Conservation (phyloP, 2,888 invertebrate species). For the Pseudeuparius sepicola region DNA sequence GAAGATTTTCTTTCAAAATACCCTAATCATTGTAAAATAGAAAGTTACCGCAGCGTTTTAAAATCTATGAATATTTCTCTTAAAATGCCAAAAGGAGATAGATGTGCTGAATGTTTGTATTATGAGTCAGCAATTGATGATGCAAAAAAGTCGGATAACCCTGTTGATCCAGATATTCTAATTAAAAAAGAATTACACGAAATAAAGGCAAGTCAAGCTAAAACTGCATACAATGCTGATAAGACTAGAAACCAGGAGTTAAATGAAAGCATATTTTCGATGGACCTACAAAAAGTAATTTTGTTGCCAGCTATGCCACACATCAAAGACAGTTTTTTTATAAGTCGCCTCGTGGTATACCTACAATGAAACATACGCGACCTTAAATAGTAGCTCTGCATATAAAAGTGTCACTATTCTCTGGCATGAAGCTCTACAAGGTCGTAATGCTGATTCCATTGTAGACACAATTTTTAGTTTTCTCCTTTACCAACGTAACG, state of each 20-base stretch:
- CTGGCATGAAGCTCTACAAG: conserved; percentile 17
- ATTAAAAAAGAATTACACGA: conserved; percentile 11
- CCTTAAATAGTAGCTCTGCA: conserved; percentile 9
- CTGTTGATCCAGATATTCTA: conserved; percentile 8
- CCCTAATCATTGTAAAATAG: conserved; percentile 10
- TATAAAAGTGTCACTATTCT: conserved; percentile 12
- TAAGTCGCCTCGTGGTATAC: conserved; percentile 11
- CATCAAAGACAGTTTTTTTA: conserved; percentile 16
- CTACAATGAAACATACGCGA: conserved; percentile 14
- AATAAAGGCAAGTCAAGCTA: conserved; percentile 11
- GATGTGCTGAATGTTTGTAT: conserved; percentile 11
- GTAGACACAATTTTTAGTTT: conserved; percentile 12
- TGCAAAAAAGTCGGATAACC: conserved; percentile 9
- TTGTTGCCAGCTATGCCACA: conserved; percentile 15
- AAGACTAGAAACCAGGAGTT: not conserved
- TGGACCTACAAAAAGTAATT: conserved; percentile 16
- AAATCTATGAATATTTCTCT: conserved; percentile 15
- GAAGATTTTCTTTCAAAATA: conserved; percentile 13
- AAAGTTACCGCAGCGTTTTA: conserved; percentile 11
- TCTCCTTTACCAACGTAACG: too few relatives aligned
- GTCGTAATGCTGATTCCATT: conserved; percentile 13
- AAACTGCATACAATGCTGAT: conserved; percentile 6
- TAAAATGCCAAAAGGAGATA: conserved; percentile 15
- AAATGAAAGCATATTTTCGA: conserved; percentile 11
- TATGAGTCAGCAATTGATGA: conserved; percentile 10